These are phyloP conservation scores for Drosophila murphyi DNA, from an alignment of 1,140 invertebrate species.

Conservation along the genomic window DNA sequence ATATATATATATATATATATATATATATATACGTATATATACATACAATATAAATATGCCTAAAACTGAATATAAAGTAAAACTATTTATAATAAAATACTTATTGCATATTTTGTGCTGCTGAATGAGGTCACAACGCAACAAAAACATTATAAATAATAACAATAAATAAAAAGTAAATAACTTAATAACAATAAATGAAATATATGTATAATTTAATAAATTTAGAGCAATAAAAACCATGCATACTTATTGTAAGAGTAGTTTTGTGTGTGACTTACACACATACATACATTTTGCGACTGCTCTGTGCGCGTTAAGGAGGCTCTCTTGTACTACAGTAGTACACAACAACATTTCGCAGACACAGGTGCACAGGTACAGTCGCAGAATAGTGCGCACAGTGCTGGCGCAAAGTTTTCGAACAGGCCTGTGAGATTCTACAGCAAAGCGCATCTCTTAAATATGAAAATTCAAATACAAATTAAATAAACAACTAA, in stretches of 20 bases:
- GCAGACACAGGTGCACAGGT: constrained; percentile 1
- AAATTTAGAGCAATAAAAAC: constrained; percentile 70
- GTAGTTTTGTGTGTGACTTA: constrained; percentile 23
- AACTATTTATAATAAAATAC: constrained; percentile 52
- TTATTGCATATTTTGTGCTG: constrained; percentile 80
- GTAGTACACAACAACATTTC: constrained; percentile 20
- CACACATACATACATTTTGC: constrained; percentile 39
- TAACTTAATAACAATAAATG: constrained; percentile 38
- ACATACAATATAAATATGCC: constrained; percentile 40
- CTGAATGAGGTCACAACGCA: constrained; percentile 81
- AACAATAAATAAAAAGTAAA: constrained; percentile 15
- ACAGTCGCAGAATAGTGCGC: constrained; percentile 20
- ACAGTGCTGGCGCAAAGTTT: constrained; percentile 55
- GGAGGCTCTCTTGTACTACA: constrained; percentile 35
- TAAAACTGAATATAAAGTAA: constrained; percentile 37
- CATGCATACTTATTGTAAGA: constrained; percentile 23
- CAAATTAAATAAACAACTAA: constrained; percentile 22
- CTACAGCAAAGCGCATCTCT: constrained; percentile 9
- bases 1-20: constrained; percentile 32
- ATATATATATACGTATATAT: constrained; percentile 16
- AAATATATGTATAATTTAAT: constrained; percentile 53
- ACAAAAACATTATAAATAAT: constrained; percentile 48
- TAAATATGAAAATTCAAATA: constrained; percentile 10
- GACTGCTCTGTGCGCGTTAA: constrained; percentile 10
- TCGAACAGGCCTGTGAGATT: constrained; percentile 15